Conservation (phyloP, 2,888 invertebrate genomes). For the Nezara viridula region DNA sequence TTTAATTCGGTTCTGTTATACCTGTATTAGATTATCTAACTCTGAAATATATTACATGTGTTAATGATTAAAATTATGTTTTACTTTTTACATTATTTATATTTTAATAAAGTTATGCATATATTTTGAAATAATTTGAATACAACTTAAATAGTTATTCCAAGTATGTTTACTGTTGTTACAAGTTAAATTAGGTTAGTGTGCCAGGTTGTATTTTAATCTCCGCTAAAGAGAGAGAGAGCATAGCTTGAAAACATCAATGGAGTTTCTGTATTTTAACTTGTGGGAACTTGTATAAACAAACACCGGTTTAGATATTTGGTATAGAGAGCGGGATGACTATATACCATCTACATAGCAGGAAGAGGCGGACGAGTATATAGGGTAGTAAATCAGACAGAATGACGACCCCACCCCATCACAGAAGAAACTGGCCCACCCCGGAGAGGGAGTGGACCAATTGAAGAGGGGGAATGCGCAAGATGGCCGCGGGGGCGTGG, state of each 20-base stretch:
- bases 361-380: constrained; percentile 66
- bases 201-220: not conserved
- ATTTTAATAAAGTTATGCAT: too few species aligned
- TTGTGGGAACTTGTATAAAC: constrained; percentile 5
- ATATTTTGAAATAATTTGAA: too few species aligned
- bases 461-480: constrained; percentile 65
- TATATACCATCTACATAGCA: constrained; percentile 27
- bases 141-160: too few species aligned
- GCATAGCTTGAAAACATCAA: not conserved
- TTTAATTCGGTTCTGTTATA: not conserved
- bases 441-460: constrained; percentile 59
- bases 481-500: constrained; percentile 60
- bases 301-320: not conserved
- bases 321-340: not conserved
- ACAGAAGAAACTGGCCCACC: constrained; percentile 60
- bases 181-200: not conserved
- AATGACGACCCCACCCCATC: constrained; percentile 44
- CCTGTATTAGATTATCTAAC: not conserved
- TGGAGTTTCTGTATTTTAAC: not conserved
- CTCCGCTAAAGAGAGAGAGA: not conserved
- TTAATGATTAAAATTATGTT: too few species aligned
- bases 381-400: constrained; percentile 58
- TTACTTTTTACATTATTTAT: too few species aligned
- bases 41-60: too few species aligned
- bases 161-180: not conserved